A percentile compares a stretch with the other conserved stretches of the same genome.
Evolutionary conservation across 2,797 vertebrate genomes (phyloP).

Genomic region (Apodemus agrarius): DNA sequence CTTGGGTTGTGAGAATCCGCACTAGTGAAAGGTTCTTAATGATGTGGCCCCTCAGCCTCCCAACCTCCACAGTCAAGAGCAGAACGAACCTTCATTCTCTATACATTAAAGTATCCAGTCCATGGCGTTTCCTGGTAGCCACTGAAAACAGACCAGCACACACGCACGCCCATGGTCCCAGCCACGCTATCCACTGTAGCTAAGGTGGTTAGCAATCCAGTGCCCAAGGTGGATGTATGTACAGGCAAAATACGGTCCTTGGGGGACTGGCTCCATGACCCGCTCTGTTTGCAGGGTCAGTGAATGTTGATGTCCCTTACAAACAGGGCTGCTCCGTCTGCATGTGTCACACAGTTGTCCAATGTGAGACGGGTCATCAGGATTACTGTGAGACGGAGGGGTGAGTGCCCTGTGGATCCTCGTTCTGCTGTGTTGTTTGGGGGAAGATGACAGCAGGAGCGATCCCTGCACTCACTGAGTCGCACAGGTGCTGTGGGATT

Average conservation of each 20-base stretch:
- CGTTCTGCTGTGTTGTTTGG: background rate
- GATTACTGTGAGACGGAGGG: background rate
- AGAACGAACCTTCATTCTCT: background rate
- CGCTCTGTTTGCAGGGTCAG: background rate
- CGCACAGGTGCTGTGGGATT: background rate
- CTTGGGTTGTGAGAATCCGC: background rate
- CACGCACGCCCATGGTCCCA: background rate
- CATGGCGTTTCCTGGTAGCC: background rate
- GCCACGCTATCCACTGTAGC: background rate
- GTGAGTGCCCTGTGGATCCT: no score
- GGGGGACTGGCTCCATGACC: no score
- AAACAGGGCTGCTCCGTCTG: background rate
- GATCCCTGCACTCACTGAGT: background rate
- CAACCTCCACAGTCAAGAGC: background rate
- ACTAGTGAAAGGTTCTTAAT: background rate
- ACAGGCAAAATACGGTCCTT: background rate
- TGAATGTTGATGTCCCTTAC: background rate
- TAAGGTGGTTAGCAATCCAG: background rate
- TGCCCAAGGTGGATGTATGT: background rate
- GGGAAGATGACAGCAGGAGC: background rate
- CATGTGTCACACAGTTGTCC: background rate
- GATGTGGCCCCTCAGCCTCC: background rate
- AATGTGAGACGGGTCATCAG: background rate
- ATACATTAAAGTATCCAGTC: background rate
- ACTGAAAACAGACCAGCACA: background rate